Evolutionary conservation across 2,888 invertebrate species (phyloP).

Genomic region (Archips xylosteana): DNA sequence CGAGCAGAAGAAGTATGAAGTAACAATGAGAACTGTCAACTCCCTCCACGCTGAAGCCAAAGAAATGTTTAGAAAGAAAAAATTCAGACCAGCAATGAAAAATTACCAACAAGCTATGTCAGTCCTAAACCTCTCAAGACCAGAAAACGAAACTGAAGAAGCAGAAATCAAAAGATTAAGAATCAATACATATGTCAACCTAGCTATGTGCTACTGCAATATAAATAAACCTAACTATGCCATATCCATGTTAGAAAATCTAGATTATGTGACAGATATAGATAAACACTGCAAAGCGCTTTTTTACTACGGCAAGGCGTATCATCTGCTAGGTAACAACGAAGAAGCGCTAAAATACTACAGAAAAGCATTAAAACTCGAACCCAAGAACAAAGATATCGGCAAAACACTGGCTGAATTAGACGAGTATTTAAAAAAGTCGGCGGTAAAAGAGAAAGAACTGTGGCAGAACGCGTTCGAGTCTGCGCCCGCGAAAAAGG

Average conservation of each 20-base stretch:
- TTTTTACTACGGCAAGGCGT: slow-evolving; percentile 70
- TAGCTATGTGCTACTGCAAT: slow-evolving; percentile 74
- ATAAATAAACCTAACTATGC: slow-evolving; percentile 69
- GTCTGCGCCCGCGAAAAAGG: slow-evolving; percentile 50
- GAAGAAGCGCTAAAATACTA: slow-evolving; percentile 67
- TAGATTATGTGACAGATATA: slow-evolving; percentile 64
- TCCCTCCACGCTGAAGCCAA: slow-evolving; percentile 67
- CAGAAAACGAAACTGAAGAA: slow-evolving; percentile 56
- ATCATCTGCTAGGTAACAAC: slow-evolving; percentile 63
- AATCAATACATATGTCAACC: slow-evolving; percentile 65
- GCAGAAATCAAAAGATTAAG: slow-evolving; percentile 61
- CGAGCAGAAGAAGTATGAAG: slow-evolving; percentile 69
- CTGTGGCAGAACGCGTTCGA: slow-evolving; percentile 73
- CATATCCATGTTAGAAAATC: slow-evolving; percentile 67
- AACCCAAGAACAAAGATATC: slow-evolving; percentile 76
- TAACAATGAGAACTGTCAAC: slow-evolving; percentile 65
- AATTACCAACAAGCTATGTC: slow-evolving; percentile 70
- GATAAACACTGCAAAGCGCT: slow-evolving; percentile 71
- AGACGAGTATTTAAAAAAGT: slow-evolving; percentile 59
- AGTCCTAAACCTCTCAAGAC: slow-evolving; percentile 61
- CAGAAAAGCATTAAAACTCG: slow-evolving; percentile 72
- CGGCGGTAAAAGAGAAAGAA: slow-evolving; percentile 57
- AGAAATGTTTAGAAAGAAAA: slow-evolving; percentile 58
- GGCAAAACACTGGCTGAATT: slow-evolving; percentile 63
- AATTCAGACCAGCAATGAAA: slow-evolving; percentile 62